A percentile compares a stretch with the other conserved stretches of the same genome.
Conservation (phyloP, 2,113 vertebrate genomes). For the Pseudorasbora parva region DNA sequence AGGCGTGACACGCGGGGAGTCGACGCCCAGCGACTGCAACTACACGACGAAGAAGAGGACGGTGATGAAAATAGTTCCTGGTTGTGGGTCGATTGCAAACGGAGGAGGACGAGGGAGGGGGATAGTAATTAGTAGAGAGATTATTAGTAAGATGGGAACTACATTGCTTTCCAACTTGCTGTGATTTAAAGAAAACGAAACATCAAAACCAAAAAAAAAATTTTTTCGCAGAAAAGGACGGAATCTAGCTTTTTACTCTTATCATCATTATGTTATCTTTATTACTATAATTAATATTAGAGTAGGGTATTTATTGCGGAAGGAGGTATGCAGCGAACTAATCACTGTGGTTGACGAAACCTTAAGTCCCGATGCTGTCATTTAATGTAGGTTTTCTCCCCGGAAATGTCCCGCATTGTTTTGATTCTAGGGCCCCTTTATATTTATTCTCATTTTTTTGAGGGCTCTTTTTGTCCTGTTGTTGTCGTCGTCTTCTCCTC, state of each 20-base stretch:
- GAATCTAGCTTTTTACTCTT: constrained; percentile 64
- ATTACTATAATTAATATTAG: constrained; percentile 75
- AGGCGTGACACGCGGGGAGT: constrained; percentile 61
- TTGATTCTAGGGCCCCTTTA: constrained; percentile 71
- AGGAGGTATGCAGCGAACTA: constrained; percentile 74
- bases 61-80: constrained; percentile 59
- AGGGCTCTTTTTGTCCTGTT: constrained; percentile 75
- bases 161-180: constrained; percentile 80
- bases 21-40: constrained; percentile 56
- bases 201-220: constrained; percentile 57
- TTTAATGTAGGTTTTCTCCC: constrained; percentile 70
- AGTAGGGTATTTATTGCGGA: constrained; percentile 78
- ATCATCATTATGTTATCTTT: constrained; percentile 64
- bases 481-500: constrained; percentile 66
- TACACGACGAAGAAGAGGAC: constrained; percentile 55
- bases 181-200: constrained; percentile 76
- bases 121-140: constrained; percentile 59
- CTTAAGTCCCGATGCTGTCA: constrained; percentile 78
- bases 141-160: constrained; percentile 73
- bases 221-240: constrained; percentile 70
- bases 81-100: constrained; percentile 46
- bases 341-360: constrained; percentile 77
- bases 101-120: constrained; percentile 42
- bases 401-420: constrained; percentile 62
- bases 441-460: constrained; percentile 70